A percentile compares a stretch with the other conserved stretches of the same genome.
Evolutionary conservation across 2,797 vertebrate genomes (phyloP).

Genomic region (Coendou prehensilis): DNA sequence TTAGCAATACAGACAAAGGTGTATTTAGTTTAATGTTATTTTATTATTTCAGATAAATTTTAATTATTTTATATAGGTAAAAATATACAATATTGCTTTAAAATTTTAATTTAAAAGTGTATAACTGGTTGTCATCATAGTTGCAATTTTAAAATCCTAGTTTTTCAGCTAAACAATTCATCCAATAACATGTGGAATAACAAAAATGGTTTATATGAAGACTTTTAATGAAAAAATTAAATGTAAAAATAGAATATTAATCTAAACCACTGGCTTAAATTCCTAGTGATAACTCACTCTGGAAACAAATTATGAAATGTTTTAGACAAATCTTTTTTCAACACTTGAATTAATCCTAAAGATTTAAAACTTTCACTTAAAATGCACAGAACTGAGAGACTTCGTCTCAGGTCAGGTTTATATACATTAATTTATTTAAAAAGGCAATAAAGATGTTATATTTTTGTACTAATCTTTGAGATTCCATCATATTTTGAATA

Average conservation of each 20-base stretch:
- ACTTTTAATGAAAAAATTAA: constrained; percentile 71
- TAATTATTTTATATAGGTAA: constrained; percentile 81
- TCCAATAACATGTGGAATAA: constrained; percentile 78
- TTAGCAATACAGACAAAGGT: constrained; percentile 87
- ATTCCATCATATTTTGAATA: constrained; percentile 52
- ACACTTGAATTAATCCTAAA: constrained; percentile 9
- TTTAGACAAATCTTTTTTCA: constrained; percentile 66
- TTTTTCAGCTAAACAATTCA: constrained; percentile 55
- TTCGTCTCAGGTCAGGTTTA: constrained; percentile 68
- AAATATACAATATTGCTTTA: constrained; percentile 87
- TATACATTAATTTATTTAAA: constrained; percentile 68
- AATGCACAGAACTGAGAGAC: constrained; percentile 56
- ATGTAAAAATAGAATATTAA: constrained; percentile 70
- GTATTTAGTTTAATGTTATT: constrained; percentile 88
- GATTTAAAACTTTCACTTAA: constrained; percentile 75
- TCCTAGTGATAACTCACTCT: constrained; percentile 58
- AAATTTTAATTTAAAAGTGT: constrained; percentile 83
- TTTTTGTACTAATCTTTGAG: constrained; percentile 59
- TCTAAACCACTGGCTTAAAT: constrained; percentile 66
- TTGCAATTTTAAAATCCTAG: constrained; percentile 78
- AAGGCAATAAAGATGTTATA: not conserved
- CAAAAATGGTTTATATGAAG: constrained; percentile 79
- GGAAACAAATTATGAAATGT: constrained; percentile 80
- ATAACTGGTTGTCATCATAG: constrained; percentile 80
- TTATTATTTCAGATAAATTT: constrained; percentile 81